Evolutionary conservation across 2,888 invertebrate species (phyloP).

Genomic region (Ctenicera cuprea): DNA sequence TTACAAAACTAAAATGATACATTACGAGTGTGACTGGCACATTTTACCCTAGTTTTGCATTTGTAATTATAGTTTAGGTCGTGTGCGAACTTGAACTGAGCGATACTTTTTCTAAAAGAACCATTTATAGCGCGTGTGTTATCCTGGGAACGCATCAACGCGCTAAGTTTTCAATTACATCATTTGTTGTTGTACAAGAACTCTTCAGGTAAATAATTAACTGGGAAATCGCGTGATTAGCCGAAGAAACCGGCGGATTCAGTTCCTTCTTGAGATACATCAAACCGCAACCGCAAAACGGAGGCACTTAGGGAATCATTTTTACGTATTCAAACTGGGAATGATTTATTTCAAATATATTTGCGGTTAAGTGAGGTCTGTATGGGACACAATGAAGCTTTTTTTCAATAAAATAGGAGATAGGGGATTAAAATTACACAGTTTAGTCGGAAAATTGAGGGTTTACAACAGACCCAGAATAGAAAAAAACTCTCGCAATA

Average conservation of each 20-base stretch:
- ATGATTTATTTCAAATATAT: conserved; percentile 54
- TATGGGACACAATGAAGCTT: conserved; percentile 48
- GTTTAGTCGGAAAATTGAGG: conserved; percentile 47
- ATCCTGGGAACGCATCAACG: conserved; percentile 31
- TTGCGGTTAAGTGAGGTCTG: conserved; percentile 54
- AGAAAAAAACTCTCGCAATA: conserved; percentile 22
- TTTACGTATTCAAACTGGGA: conserved; percentile 41
- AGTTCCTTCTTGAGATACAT: conserved; percentile 24
- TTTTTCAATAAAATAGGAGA: conserved; percentile 45
- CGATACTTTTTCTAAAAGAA: conserved; percentile 31
- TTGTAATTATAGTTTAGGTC: conserved; percentile 66
- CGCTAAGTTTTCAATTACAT: conserved; percentile 20
- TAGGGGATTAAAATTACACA: conserved; percentile 52
- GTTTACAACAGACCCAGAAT: conserved; percentile 26
- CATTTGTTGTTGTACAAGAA: conserved; percentile 14
- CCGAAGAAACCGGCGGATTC: conserved; percentile 19
- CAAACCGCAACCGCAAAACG: conserved; percentile 45
- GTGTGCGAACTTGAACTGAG: conserved; percentile 60
- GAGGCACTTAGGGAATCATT: conserved; percentile 39
- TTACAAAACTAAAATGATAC: conserved; percentile 69
- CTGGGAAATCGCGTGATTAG: conserved; percentile 47
- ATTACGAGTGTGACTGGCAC: conserved; percentile 70
- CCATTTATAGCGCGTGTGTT: conserved; percentile 36
- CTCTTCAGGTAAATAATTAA: conserved; percentile 27
- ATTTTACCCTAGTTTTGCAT: conserved; percentile 69